Evolutionary conservation across 2,888 invertebrate genomes (phyloP).

Genomic region (Drosophila stalkeri): DNA sequence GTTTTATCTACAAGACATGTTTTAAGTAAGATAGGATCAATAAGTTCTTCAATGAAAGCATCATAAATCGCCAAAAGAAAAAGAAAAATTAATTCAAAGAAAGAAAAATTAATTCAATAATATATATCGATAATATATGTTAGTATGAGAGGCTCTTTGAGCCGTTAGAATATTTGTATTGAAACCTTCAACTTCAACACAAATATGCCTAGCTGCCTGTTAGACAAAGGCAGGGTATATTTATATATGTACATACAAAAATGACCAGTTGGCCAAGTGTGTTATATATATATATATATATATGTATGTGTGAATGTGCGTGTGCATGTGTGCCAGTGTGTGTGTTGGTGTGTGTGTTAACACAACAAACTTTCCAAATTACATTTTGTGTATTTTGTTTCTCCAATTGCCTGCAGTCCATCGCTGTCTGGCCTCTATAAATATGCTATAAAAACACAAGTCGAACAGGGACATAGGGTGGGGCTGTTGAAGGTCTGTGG

Average conservation of each 20-base stretch:
- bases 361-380: slow-evolving; percentile 78
- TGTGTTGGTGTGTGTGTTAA: slow-evolving; percentile 43
- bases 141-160: too few species aligned
- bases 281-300: slow-evolving; percentile 36
- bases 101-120: too few species aligned
- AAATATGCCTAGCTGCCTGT: neutral
- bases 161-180: too few species aligned
- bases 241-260: slow-evolving; percentile 23
- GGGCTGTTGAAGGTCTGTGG: neutral
- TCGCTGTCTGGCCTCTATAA: slow-evolving; percentile 40
- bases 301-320: neutral
- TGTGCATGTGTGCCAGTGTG: slow-evolving; percentile 1
- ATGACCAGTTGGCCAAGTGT: slow-evolving; percentile 50
- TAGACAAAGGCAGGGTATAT: slow-evolving; percentile 19
- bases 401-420: slow-evolving; percentile 33
- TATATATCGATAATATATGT: too few species aligned
- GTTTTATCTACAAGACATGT: too few species aligned
- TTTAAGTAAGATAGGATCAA: too few species aligned
- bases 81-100: too few species aligned
- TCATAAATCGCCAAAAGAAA: too few species aligned
- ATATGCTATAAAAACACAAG: slow-evolving; percentile 31
- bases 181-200: too few species aligned
- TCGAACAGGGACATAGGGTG: slow-evolving; percentile 23
- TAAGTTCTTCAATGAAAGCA: too few species aligned
- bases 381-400: slow-evolving; percentile 57